Base-by-base conservation (phyloP, 2,113 vertebrate genomes). In the Platichthys stellatus region DNA sequence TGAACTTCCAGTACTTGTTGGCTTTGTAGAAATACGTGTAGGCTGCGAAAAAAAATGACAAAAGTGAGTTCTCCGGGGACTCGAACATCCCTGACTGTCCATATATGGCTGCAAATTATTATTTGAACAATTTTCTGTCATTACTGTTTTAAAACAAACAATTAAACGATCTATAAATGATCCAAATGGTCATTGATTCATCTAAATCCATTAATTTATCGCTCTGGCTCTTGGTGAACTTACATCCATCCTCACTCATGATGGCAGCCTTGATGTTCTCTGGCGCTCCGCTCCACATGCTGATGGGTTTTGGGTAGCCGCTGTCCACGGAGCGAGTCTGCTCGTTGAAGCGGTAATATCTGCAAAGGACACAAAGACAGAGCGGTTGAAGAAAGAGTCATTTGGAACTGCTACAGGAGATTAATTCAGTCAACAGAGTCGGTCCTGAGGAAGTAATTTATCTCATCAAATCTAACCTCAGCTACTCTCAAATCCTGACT, bases 1-100 rank as follows among this genome's bases (percentile, higher is more conserved):
- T 97, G 86, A 97, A 98, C 88, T 97, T 97, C 97, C 97, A 98
- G 90, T 96, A 98, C 72, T 95, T 96, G 86, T 96, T 96, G 74
- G 94, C 96, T 92, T 97, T 98, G 92, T 97, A 97, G 91, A 98
- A 98, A 74, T 96, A 97, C 0, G 96, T 97, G 94, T 96, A 96
- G 28, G 92, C 97, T 98, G 89, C 4, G 9, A 43, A 70, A 31
- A 67, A 24, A 23, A 9, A 0, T 45, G 3, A 15, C n/a, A 60
- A 12, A 21, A 0, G 18, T 15, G 15, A 18, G 17, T 15, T 51
- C 2, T 31, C 31, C 31, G 1, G 31, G 31, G 31, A 31, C 31
- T 31, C 31, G 31, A 31, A 7, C 31, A 31, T 31, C 31, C 28
- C 31, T 31, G 5, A 31, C 1, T 31, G 31, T 31, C 31, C 31